Evolutionary conservation across 2,797 vertebrate species (phyloP).

Genomic region (Crax fasciolata): DNA sequence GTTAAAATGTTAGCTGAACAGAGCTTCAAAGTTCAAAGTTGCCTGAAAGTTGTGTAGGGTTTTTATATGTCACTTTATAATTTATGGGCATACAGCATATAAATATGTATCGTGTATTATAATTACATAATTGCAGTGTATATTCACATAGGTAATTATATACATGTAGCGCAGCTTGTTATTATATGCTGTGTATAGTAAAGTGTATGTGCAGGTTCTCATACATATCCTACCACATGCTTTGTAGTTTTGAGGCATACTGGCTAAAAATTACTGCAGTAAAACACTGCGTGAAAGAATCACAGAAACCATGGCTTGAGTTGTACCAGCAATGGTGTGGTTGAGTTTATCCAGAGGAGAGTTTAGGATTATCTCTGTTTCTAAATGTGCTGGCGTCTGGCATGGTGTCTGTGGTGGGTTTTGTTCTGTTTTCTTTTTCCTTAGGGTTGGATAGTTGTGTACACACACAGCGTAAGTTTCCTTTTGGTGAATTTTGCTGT

Average conservation of each 20-base stretch:
- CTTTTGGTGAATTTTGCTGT: neutral
- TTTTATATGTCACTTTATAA: neutral
- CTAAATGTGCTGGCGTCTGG: neutral
- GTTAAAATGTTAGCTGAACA: neutral
- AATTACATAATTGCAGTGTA: neutral
- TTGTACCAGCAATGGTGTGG: neutral
- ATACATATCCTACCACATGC: neutral
- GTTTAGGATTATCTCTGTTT: neutral
- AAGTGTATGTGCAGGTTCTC: neutral
- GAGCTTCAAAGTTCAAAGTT: neutral
- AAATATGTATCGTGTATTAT: neutral
- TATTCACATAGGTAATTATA: neutral
- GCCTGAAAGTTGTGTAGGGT: neutral
- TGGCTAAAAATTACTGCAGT: neutral
- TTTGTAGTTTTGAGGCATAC: neutral
- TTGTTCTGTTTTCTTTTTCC: neutral
- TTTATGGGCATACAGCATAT: neutral
- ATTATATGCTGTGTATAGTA: neutral
- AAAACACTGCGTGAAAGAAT: neutral
- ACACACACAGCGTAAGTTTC: rapidly evolving
- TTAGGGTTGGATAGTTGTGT: neutral
- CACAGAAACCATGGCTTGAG: neutral
- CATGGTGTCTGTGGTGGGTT: neutral
- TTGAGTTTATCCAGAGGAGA: neutral
- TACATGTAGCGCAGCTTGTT: neutral